phyloP scores from a whole-genome alignment of 2,113 vertebrate species.

The Poeciliopsis retropinna region DNA sequence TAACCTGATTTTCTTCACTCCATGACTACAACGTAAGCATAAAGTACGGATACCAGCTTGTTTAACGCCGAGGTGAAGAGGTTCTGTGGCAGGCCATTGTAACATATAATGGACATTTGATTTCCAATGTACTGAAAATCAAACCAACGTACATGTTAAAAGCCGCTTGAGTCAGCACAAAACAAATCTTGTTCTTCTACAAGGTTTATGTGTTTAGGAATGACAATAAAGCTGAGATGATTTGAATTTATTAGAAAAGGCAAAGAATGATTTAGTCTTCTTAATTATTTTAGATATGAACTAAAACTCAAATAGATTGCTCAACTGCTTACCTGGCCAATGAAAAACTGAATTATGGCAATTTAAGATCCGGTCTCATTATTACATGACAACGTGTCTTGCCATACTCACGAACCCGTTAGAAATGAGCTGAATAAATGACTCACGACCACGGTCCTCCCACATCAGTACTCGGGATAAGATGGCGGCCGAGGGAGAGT shows the following conservation, averaged over 20 bases:
- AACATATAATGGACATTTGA: background rate
- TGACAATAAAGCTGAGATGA: background rate
- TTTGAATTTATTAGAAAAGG: background rate
- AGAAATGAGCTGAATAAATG: constrained; percentile 45
- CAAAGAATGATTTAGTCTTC: background rate
- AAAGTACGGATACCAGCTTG: background rate
- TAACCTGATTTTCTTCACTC: background rate
- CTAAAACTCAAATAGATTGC: background rate
- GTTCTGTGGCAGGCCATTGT: background rate
- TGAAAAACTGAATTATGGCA: background rate
- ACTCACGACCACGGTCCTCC: constrained; percentile 53
- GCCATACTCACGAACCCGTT: background rate
- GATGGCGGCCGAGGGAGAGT: constrained; percentile 91
- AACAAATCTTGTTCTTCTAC: background rate
- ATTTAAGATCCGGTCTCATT: background rate
- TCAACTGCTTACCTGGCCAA: background rate
- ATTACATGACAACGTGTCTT: background rate
- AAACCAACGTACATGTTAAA: too few relatives aligned
- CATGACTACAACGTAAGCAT: background rate
- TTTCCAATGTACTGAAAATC: background rate
- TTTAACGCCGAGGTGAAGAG: background rate
- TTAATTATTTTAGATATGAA: background rate
- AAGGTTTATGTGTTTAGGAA: background rate
- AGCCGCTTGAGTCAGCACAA: background rate
- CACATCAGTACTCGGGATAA: constrained; percentile 65